Evolutionary conservation across 92 coral and sea anemone species (phyloP), one percentile per base, ranked within the genome.

Genomic region (Epizoanthus illoricatus): DNA sequence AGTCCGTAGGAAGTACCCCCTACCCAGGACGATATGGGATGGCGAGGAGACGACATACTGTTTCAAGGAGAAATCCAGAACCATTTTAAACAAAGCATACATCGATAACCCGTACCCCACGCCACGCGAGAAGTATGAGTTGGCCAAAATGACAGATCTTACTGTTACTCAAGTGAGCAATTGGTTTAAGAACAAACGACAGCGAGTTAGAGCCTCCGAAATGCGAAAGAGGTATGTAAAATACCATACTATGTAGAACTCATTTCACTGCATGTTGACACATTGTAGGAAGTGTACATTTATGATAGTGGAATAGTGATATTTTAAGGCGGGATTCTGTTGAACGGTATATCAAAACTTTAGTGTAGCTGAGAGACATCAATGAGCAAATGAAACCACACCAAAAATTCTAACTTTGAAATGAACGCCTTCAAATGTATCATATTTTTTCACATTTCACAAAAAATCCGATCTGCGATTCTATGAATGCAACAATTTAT

Each of bases 1-100:
- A 0, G 94, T 96, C 13, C 91, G 99, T 43, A 88, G 97, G 72
- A 96, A 96, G 92, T 88, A 81, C 65, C 99, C 99, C 4, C 87
- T 91, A 11, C 99, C 99, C 3, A 81, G 97, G 69, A 96, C 98
- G n/a, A 96, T 96, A 70, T 96, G 96, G 92, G 94, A 88, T 49
- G 99, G 98, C 59, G 94, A 89, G 49, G 98, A 93, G 62, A 96
- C 97, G 47, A 93, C 96, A 4, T 93, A 96, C 89, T 96, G 99
- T 83, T 96, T 96, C 74, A 93, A 96, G 84, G 98, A 96, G 84
- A 88, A 88, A 59, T 89, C 94, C 33, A 89, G 99, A 62, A 90
- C 85, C 62, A 88, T 96, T 58, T 86, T 96, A 40, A 95, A 95
- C 89, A 88, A 93, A 80, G 98, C 93, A 43, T 93, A 93, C 88